These are phyloP conservation scores for Platygyra sinensis DNA, from an alignment of 64 coral and sea anemone species.

Conservation along the genomic window DNA sequence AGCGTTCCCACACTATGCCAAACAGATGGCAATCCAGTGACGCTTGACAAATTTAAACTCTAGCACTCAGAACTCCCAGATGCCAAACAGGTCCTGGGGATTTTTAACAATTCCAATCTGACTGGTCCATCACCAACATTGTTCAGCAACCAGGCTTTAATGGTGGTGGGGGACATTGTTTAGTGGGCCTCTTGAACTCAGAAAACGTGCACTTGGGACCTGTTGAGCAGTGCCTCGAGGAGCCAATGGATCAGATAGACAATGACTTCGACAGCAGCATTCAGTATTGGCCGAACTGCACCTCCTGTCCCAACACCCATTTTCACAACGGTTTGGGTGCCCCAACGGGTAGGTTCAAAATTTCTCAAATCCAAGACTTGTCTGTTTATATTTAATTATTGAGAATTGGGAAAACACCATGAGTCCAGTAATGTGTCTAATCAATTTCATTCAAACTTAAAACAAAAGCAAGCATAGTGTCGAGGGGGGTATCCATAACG, in stretches of 20 bases:
- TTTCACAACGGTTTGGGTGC: not conserved
- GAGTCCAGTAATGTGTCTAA: too few relatives aligned
- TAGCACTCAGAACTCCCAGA: slow-evolving; percentile 2
- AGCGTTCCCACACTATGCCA: not conserved
- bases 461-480: too few relatives aligned
- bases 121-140: slow-evolving; percentile 49
- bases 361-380: not conserved
- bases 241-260: not conserved
- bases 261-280: slow-evolving; percentile 68
- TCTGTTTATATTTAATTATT: too few relatives aligned
- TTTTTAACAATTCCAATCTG: slow-evolving; percentile 21
- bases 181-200: slow-evolving; percentile 32
- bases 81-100: slow-evolving; percentile 20
- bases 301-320: not conserved
- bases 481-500: too few relatives aligned
- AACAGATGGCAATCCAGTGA: too few relatives aligned
- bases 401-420: too few relatives aligned
- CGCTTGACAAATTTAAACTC: not conserved
- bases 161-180: slow-evolving; percentile 69
- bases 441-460: too few relatives aligned
- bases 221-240: not conserved
- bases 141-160: slow-evolving; percentile 58
- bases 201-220: too few relatives aligned
- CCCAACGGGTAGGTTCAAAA: not conserved
- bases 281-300: slow-evolving; percentile 14